Evolutionary conservation across 2,797 vertebrate genomes (phyloP).

Genomic region (Pipistrellus nathusii): DNA sequence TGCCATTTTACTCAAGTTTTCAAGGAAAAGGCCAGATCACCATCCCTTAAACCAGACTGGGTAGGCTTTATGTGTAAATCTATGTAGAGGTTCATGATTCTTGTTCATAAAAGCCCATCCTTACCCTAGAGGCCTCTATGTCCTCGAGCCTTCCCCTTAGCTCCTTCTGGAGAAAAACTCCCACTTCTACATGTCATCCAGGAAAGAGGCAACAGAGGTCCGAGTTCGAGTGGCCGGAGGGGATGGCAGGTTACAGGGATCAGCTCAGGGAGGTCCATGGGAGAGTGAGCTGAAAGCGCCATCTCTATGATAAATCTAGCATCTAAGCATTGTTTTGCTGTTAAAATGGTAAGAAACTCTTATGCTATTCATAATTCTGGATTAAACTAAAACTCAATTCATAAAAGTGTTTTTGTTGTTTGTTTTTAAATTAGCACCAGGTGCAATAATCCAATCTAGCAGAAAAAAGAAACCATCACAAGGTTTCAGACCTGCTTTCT

Average conservation of each 20-base stretch:
- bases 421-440: background rate
- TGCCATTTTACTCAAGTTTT: background rate
- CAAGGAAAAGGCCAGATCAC: background rate
- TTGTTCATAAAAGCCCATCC: background rate
- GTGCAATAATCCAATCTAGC: background rate
- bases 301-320: background rate
- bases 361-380: background rate
- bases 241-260: accelerated
- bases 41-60: background rate
- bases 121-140: background rate
- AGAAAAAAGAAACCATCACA: background rate
- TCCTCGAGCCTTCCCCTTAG: background rate
- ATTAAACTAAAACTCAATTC: slow-evolving; percentile 29
- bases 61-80: background rate
- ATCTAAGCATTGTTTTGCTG: background rate
- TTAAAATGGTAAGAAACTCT: background rate
- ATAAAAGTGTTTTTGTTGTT: background rate
- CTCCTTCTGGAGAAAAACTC: background rate
- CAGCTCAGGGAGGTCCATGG: accelerated
- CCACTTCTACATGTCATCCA: background rate
- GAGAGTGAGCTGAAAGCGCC: background rate
- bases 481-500: background rate
- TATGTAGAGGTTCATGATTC: background rate
- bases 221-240: no score
- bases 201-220: background rate